These are phyloP conservation scores for Meta bourneti DNA, from an alignment of 2,888 invertebrate species.

Conservation along the genomic window DNA sequence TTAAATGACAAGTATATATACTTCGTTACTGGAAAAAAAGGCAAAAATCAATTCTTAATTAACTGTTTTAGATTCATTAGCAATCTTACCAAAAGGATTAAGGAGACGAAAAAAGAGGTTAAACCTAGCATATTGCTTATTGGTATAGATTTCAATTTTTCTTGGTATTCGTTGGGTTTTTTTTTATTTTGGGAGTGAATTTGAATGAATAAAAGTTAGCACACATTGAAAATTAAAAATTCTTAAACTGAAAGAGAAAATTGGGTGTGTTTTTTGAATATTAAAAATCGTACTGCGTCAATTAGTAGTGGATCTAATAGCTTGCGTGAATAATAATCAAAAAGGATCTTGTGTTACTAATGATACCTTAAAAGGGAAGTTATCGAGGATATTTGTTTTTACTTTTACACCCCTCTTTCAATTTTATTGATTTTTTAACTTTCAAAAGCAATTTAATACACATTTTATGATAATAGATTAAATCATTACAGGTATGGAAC, in stretches of 20 bases:
- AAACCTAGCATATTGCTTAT: background rate
- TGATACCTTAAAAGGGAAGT: background rate
- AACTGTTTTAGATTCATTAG: constrained; percentile 29
- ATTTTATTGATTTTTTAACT: too few species aligned
- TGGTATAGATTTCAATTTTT: background rate
- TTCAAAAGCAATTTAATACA: too few species aligned
- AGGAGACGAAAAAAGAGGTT: constrained; percentile 8
- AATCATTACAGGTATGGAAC: too few species aligned
- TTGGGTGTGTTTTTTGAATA: background rate
- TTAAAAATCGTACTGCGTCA: background rate
- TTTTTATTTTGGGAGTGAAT: background rate
- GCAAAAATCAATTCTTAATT: constrained; percentile 22
- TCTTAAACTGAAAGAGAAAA: background rate
- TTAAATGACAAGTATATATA: background rate
- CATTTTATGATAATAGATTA: too few species aligned
- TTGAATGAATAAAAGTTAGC: background rate
- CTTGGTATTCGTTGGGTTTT: background rate
- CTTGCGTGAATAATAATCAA: background rate
- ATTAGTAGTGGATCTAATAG: background rate
- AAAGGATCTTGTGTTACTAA: background rate
- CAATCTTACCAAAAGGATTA: constrained; percentile 21
- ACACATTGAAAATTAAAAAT: background rate
- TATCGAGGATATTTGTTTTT: background rate
- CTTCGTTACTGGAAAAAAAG: background rate
- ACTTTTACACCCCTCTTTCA: too few species aligned